These are phyloP conservation scores for Melieria omissa DNA, from an alignment of 2,888 invertebrate species.

Conservation along the genomic window DNA sequence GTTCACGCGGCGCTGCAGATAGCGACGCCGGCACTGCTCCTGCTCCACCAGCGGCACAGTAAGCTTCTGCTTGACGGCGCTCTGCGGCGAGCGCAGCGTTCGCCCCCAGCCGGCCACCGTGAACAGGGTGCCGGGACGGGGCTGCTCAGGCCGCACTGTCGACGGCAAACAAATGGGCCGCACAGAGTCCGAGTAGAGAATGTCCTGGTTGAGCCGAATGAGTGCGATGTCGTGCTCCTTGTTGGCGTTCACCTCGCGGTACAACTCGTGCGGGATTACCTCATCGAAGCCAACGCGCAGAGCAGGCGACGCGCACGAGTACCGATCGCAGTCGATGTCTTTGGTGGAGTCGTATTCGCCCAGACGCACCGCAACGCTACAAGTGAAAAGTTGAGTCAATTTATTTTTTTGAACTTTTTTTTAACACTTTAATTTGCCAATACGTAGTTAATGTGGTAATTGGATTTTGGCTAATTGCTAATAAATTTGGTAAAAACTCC, in stretches of 20 bases:
- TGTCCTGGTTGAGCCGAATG: slow-evolving; percentile 71
- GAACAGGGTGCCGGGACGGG: slow-evolving; percentile 53
- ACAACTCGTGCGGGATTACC: slow-evolving; percentile 74
- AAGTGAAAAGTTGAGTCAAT: slow-evolving; percentile 20
- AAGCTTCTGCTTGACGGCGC: slow-evolving; percentile 71
- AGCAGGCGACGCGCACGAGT: slow-evolving; percentile 68
- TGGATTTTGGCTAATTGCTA: too few relatives aligned
- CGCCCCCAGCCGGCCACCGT: slow-evolving; percentile 75
- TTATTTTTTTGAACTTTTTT: background rate
- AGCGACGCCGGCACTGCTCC: slow-evolving; percentile 67
- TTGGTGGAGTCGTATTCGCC: slow-evolving; percentile 62
- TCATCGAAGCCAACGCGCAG: slow-evolving; percentile 74
- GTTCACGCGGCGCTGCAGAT: slow-evolving; percentile 52
- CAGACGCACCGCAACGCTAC: slow-evolving; percentile 56
- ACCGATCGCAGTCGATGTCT: slow-evolving; percentile 62
- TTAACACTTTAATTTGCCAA: background rate
- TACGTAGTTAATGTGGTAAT: too few relatives aligned
- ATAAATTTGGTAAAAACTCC: too few relatives aligned
- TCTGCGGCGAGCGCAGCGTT: slow-evolving; percentile 64
- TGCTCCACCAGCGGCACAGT: slow-evolving; percentile 68
- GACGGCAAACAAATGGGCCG: slow-evolving; percentile 73
- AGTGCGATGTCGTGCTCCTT: slow-evolving; percentile 80
- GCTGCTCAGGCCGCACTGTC: slow-evolving; percentile 42
- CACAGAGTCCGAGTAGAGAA: slow-evolving; percentile 70
- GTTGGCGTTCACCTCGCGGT: slow-evolving; percentile 70